Conservation (phyloP, 2,797 vertebrate genomes). For the Artibeus lituratus region DNA sequence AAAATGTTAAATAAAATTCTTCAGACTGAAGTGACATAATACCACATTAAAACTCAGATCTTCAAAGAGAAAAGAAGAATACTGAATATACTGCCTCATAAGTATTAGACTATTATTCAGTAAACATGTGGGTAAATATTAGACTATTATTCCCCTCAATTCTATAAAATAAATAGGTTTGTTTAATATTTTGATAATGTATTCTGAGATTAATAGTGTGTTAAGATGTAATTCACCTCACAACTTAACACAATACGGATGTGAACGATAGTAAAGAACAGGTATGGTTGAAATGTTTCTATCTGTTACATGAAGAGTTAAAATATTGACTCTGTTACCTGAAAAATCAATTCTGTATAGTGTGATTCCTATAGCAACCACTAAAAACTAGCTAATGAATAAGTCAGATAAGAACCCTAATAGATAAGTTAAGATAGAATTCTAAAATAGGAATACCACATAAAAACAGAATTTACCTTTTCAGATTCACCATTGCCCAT, state of each 20-base stretch:
- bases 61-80: background rate
- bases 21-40: background rate
- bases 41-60: background rate
- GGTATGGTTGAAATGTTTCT: background rate
- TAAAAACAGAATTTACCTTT: conserved; percentile 87
- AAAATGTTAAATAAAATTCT: background rate
- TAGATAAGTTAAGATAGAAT: background rate
- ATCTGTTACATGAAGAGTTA: background rate
- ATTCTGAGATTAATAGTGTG: background rate
- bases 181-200: background rate
- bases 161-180: background rate
- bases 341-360: background rate
- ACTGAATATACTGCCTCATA: background rate
- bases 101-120: background rate
- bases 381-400: background rate
- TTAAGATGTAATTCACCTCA: background rate
- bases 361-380: background rate
- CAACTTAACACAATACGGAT: background rate
- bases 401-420: background rate
- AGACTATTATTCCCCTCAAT: background rate
- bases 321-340: background rate
- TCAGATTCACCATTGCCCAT: conserved; percentile 99
- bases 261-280: background rate
- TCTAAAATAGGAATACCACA: conserved; percentile 30
- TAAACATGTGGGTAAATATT: background rate